Percentiles rank a stretch among this genome's conserved stretches.
These are phyloP conservation scores for Seriola dumerili DNA, from an alignment of 2,113 vertebrate species.

Conservation along the genomic window DNA sequence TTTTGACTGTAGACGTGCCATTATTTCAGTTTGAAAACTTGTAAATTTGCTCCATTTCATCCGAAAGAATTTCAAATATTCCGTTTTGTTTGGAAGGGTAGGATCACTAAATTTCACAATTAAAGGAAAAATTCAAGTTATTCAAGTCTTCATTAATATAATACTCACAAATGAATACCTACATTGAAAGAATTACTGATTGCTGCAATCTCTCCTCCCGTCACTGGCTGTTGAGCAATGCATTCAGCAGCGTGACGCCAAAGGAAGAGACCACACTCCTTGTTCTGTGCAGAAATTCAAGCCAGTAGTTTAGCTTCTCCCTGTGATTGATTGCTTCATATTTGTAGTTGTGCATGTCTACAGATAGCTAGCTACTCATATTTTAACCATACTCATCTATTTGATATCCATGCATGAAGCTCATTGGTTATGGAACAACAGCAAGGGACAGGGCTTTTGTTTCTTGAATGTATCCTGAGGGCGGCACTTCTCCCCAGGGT, in stretches of 20 bases:
- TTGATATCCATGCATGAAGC: neutral
- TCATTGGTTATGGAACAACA: neutral
- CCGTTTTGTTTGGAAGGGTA: neutral
- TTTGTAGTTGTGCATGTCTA: neutral
- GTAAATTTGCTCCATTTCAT: neutral
- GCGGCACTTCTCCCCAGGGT: neutral
- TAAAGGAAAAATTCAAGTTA: neutral
- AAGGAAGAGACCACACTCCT: neutral
- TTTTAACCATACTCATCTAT: neutral
- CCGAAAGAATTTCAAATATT: neutral
- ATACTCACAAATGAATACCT: neutral
- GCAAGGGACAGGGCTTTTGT: conserved; percentile 19
- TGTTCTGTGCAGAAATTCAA: neutral
- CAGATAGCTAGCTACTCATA: neutral
- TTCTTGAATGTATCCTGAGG: conserved; percentile 23
- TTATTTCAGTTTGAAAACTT: neutral
- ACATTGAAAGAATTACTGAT: neutral
- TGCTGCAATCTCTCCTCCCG: neutral
- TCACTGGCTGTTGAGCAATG: neutral
- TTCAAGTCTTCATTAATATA: neutral
- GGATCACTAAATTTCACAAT: neutral
- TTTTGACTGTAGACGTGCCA: neutral
- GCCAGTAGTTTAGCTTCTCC: neutral
- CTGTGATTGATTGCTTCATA: neutral
- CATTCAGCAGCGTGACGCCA: neutral